Conservation (phyloP, 2,113 vertebrate genomes). For the Sapayoa aenigma region DNA sequence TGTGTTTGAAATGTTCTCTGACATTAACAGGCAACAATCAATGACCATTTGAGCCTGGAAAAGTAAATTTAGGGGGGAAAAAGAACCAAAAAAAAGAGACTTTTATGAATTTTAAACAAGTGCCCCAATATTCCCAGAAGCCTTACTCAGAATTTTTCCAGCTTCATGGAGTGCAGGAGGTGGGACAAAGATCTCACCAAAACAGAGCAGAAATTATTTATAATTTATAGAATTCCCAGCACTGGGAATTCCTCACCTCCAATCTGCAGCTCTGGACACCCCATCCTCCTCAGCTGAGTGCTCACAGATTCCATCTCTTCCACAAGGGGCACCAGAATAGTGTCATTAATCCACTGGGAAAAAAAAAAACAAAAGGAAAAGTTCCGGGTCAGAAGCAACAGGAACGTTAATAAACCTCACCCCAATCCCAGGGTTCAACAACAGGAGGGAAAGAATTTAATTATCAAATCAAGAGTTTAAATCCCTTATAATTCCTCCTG, state of each 20-base stretch:
- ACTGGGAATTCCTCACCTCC: slow-evolving; percentile 79
- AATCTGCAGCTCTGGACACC: slow-evolving; percentile 92
- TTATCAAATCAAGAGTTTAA: too few species aligned
- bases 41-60: background rate
- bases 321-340: slow-evolving; percentile 89
- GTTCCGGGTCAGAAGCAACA: background rate
- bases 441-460: too few species aligned
- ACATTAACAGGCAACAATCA: background rate
- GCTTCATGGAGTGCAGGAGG: background rate
- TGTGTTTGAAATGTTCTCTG: background rate
- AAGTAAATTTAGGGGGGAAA: background rate
- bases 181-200: background rate
- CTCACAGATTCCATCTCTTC: slow-evolving; percentile 92
- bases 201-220: background rate
- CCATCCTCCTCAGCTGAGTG: slow-evolving; percentile 90
- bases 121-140: background rate
- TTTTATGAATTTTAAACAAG: background rate
- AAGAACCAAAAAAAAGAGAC: too few species aligned
- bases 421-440: too few species aligned
- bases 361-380: background rate
- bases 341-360: slow-evolving; percentile 94
- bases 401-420: background rate
- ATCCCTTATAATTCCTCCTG: too few species aligned
- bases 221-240: too few species aligned
- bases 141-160: background rate